Evolutionary conservation across 2,113 vertebrate genomes (phyloP), one percentile per base, ranked within the genome.

Genomic region (Eubucco bourcierii): DNA sequence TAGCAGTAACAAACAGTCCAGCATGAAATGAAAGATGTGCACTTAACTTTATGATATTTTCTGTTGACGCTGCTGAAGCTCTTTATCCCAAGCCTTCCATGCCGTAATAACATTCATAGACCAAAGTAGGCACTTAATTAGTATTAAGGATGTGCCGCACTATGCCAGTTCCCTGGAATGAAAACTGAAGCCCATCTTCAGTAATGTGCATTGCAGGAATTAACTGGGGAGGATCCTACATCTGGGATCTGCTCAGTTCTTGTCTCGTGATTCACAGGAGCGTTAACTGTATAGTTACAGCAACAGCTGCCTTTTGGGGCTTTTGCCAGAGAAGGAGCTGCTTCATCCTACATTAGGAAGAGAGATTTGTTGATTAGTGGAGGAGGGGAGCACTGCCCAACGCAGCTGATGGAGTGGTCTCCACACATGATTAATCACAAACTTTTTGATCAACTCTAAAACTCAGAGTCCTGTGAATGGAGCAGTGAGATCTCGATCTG

Each of bases 241-340:
- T 76, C 46, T 81, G 84, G 84, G 74, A 78, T 79, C 80, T 72
- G 75, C 56, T 92, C 74, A 6, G 2, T 55, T 92, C 84, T 61
- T n/a, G 73, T 41, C 46, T 76, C 72, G 74, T 74, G 72, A 15
- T 34, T 66, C 28, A 27, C 75, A 74, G 89, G 41, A 75, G 79
- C 28, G 58, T 82, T 87, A 70, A 63, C 66, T 41, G 44, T 41
- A 9, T 25, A 33, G 37, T 27, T 71, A 61, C 28, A 23, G 75
- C 68, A 93, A 76, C 81, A 90, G 92, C 94, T 95, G 92, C 61
- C 82, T 66, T 53, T 68, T 63, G 73, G 80, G 73, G 68, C 58
- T 83, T 60, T 39, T 94, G 90, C 94, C 93, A 87, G 81, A 61
- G 79, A 68, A 90, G 87, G 33, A 87, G n/a, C 67, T 80, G 91